Base-by-base conservation (phyloP, 2,797 vertebrate species). In the Anisognathus igniventris region DNA sequence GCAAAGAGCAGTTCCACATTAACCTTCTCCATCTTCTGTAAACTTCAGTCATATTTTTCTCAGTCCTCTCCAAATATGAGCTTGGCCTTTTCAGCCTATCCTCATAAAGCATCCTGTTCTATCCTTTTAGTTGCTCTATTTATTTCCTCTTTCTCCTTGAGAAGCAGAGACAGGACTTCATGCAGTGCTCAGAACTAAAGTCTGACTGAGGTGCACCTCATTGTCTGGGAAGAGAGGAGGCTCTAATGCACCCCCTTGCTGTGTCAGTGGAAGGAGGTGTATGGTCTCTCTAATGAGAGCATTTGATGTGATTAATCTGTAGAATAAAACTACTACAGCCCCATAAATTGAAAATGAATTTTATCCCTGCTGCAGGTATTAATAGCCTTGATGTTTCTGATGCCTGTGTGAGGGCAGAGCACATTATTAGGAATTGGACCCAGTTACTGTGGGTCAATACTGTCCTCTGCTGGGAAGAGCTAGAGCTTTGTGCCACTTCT, bases 381-480 rank as follows among this genome's bases (percentile, higher is more conserved):
- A 73, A 84, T 83, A 78, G 61, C n/a, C 51, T 62, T 56, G 64
- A 72, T 62, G 35, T 82, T 78, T 95, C 72, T 47, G 31, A 74
- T 87, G 65, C 39, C 48, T 61, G 22, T 57, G 45, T 1, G 23
- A 90, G 45, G 66, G 33, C 62, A 91, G 73, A 73, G 37, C 1
- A 4, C 4, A 22, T 79, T 74, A 23, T 18, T 80, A 78, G 68
- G 54, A 94, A 56, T 1, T 66, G 24, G 47, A 86, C 58, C 8
- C 40, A 75, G 24, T 42, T 88, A 27, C 21, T 61, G 47, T 58
- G 70, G 62, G 87, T 92, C 78, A 92, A 68, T 90, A 53, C 76
- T 61, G 84, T 93, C 91, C 81, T 91, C 94, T 96, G 70, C 91
- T 96, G 94, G 86, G 91, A 87, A 57, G 72, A 96, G 30, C 58